These are phyloP conservation scores for Monomorium pharaonis DNA, from an alignment of 1,140 invertebrate species.

Conservation along the genomic window DNA sequence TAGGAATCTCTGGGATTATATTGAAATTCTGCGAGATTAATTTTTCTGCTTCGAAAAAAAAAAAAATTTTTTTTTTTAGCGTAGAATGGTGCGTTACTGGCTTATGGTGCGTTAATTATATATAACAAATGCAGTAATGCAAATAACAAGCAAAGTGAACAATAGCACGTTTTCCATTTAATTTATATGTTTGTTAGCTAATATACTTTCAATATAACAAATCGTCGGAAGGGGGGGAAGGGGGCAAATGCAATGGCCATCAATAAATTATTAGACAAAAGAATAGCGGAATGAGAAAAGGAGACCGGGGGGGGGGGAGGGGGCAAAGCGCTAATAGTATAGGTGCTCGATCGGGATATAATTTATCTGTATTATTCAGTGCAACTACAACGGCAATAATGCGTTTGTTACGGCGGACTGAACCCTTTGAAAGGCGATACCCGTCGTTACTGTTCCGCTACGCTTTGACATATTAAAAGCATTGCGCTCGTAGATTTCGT, in stretches of 20 bases:
- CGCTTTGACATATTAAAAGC: constrained; percentile 59
- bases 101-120: constrained; percentile 2
- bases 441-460: constrained; percentile 34
- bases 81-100: too few relatives aligned
- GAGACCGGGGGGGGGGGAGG: not conserved
- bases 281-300: constrained; percentile 19
- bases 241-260: not conserved
- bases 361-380: constrained; percentile 52
- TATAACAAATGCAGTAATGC: not conserved
- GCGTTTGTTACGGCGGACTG: constrained; percentile 58
- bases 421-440: constrained; percentile 43
- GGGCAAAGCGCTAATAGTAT: constrained; percentile 30
- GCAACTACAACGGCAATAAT: constrained; percentile 58
- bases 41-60: not conserved
- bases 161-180: not conserved
- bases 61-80: not conserved
- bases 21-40: not conserved
- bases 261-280: constrained; percentile 25
- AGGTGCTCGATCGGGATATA: constrained; percentile 30
- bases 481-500: constrained; percentile 51
- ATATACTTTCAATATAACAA: constrained; percentile 17
- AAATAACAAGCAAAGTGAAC: not conserved
- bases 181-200: constrained; percentile 7
- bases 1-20: not conserved
- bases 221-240: not conserved